Percentiles rank a stretch among this genome's conserved stretches.
phyloP scores from a whole-genome alignment of 2,113 vertebrate species.

The Strigops habroptila region DNA sequence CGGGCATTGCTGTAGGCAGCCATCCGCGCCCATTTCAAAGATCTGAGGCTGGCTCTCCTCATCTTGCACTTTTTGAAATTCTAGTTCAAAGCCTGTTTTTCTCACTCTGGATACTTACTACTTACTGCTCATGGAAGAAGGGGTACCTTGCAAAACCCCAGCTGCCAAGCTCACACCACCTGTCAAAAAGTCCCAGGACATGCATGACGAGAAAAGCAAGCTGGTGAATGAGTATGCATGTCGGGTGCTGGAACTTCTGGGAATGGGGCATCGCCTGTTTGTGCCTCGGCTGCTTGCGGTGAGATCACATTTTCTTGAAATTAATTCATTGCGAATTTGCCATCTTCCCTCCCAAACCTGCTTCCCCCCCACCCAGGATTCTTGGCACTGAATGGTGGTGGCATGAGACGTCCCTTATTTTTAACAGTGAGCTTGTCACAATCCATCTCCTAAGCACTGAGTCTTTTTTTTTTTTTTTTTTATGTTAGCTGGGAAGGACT shows the following conservation, averaged over 20 bases:
- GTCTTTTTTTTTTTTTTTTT: background rate
- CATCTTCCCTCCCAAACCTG: background rate
- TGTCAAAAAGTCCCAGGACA: constrained; percentile 85
- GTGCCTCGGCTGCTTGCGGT: constrained; percentile 97
- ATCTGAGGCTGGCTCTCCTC: constrained; percentile 51
- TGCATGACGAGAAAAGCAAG: constrained; percentile 82
- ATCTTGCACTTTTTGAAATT: constrained; percentile 40
- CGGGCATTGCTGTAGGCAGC: constrained; percentile 54
- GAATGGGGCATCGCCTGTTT: constrained; percentile 98
- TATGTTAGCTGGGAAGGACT: background rate
- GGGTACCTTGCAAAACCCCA: constrained; percentile 78
- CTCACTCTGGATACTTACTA: constrained; percentile 76
- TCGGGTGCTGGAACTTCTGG: constrained; percentile 91
- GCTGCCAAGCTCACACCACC: constrained; percentile 83
- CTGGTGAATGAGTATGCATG: constrained; percentile 90
- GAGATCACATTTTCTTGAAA: constrained; percentile 77
- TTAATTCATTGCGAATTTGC: constrained; percentile 30
- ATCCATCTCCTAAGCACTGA: background rate
- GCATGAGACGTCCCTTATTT: background rate
- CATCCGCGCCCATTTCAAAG: background rate
- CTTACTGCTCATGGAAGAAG: constrained; percentile 86
- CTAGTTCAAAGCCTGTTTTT: constrained; percentile 43
- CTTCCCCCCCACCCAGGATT: background rate
- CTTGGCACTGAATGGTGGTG: background rate
- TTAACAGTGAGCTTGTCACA: background rate